These are phyloP conservation scores for Polyploca ridens DNA, from an alignment of 2,888 invertebrate species.

Conservation along the genomic window DNA sequence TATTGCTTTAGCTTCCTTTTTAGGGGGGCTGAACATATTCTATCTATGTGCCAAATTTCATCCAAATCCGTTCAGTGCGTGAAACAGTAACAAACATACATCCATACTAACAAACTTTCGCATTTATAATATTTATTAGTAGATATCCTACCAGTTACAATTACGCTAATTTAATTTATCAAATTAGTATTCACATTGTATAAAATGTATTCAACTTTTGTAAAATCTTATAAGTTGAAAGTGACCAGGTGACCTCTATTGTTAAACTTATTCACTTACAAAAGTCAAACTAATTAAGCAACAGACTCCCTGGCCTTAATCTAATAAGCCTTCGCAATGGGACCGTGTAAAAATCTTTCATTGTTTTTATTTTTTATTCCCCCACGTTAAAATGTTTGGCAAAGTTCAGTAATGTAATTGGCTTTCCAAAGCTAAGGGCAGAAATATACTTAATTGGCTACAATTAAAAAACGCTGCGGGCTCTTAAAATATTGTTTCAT, in stretches of 20 bases:
- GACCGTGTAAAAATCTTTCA: constrained; percentile 29
- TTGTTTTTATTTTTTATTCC: constrained; percentile 46
- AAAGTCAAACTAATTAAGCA: constrained; percentile 10
- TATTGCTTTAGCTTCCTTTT: too few relatives aligned
- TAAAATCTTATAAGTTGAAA: not conserved
- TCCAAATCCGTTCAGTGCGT: too few relatives aligned
- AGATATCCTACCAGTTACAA: too few relatives aligned
- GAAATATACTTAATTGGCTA: constrained; percentile 70
- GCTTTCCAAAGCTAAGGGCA: constrained; percentile 53
- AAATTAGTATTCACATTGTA: not conserved
- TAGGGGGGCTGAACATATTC: too few relatives aligned
- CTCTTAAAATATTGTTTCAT: constrained; percentile 55
- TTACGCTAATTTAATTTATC: too few relatives aligned
- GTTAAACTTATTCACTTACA: not conserved
- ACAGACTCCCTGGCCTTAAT: constrained; percentile 17
- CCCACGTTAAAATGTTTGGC: constrained; percentile 39
- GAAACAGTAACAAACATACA: too few relatives aligned
- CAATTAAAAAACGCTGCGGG: constrained; percentile 68
- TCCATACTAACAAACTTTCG: too few relatives aligned
- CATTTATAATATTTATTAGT: too few relatives aligned
- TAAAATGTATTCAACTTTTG: not conserved
- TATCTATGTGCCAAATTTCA: too few relatives aligned
- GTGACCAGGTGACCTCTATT: constrained; percentile 4
- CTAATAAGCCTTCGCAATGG: constrained; percentile 26
- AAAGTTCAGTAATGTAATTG: constrained; percentile 62